Conservation (phyloP, 1,140 invertebrate species). For the Drosophila grimshawi region DNA sequence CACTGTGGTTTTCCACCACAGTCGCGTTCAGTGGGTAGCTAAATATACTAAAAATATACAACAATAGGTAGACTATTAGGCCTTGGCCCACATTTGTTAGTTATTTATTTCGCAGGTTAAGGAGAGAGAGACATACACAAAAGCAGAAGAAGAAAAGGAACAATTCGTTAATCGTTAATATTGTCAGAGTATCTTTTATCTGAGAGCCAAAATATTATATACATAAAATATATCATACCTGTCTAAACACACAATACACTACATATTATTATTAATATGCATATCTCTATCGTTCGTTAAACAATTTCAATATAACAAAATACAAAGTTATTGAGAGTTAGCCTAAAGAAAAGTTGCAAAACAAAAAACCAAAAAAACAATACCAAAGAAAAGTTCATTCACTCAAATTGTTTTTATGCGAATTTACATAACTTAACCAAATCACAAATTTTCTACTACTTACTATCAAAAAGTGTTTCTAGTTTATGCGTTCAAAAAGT, state of each 20-base stretch:
- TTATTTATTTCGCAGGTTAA: conserved; percentile 60
- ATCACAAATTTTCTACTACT: conserved; percentile 62
- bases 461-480: conserved; percentile 65
- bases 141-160: conserved; percentile 16
- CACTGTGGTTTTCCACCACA: conserved; percentile 13
- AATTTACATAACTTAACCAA: conserved; percentile 66
- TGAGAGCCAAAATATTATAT: conserved; percentile 70
- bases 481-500: conserved; percentile 54
- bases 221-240: conserved; percentile 27
- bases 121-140: conserved; percentile 71
- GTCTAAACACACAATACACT: conserved; percentile 31
- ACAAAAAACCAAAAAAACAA: conserved; percentile 7
- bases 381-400: conserved; percentile 66
- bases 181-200: conserved; percentile 61
- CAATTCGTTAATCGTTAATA: conserved; percentile 29
- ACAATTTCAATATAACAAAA: conserved; percentile 61
- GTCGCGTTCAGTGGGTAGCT: conserved; percentile 21
- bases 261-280: conserved; percentile 48
- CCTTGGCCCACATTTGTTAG: conserved; percentile 53
- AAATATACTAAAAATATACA: conserved; percentile 19
- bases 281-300: conserved; percentile 73
- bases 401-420: conserved; percentile 70
- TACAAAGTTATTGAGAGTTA: conserved; percentile 78
- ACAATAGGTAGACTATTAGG: conserved; percentile 12
- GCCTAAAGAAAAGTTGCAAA: conserved; percentile 57